Evolutionary conservation across 1,140 invertebrate genomes (phyloP).

Genomic region (Drosophila ogumai): DNA sequence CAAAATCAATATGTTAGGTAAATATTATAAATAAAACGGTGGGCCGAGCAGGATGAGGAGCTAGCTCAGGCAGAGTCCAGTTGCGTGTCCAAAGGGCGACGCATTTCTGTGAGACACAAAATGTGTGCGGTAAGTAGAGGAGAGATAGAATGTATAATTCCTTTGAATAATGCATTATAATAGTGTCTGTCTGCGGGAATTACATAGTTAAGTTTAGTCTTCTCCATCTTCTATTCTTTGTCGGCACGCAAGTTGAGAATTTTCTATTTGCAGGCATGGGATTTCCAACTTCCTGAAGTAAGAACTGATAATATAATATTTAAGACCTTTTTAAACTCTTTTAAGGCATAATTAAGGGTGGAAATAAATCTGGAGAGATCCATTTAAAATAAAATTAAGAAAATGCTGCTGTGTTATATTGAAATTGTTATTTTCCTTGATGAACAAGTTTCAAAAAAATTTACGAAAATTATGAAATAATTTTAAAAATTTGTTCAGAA

Average conservation of each 20-base stretch:
- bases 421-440: background rate
- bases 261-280: background rate
- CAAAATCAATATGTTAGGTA: conserved; percentile 46
- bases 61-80: background rate
- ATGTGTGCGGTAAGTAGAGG: conserved; percentile 4
- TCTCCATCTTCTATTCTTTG: background rate
- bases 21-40: conserved; percentile 41
- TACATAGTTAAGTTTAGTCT: conserved; percentile 1
- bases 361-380: background rate
- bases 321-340: background rate
- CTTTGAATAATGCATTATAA: conserved; percentile 36
- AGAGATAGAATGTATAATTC: conserved; percentile 12
- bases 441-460: too few species aligned
- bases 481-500: background rate
- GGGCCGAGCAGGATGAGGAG: background rate
- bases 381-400: background rate
- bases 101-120: conserved; percentile 27
- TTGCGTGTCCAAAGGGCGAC: conserved; percentile 46
- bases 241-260: conserved; percentile 14
- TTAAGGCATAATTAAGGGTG: background rate
- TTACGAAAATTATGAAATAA: background rate
- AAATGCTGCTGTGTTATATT: background rate
- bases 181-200: conserved; percentile 14
- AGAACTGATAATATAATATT: background rate
- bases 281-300: background rate